A percentile compares a stretch with the other conserved stretches of the same genome.
These are phyloP conservation scores for Criorhina ranunculi DNA, from an alignment of 2,888 invertebrate species.

Conservation along the genomic window DNA sequence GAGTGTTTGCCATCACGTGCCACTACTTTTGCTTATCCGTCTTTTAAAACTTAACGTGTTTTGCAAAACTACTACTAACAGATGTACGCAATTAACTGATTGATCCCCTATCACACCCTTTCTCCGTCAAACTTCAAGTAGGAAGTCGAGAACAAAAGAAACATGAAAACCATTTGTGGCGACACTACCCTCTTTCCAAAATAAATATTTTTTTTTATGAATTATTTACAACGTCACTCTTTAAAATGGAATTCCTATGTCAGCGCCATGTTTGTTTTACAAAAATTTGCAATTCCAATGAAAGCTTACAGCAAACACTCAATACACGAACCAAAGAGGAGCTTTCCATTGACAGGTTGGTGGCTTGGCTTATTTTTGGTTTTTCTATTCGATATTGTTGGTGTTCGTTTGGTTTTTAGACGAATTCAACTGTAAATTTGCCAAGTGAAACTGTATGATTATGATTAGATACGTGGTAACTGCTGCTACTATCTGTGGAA, in stretches of 20 bases:
- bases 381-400: neutral
- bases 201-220: constrained; percentile 11
- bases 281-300: neutral
- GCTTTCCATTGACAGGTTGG: neutral
- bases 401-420: constrained; percentile 8
- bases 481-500: constrained; percentile 79
- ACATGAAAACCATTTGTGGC: neutral
- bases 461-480: constrained; percentile 80
- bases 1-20: constrained; percentile 7
- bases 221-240: constrained; percentile 19
- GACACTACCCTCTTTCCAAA: constrained; percentile 9
- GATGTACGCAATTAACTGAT: neutral
- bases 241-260: neutral
- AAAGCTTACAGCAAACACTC: constrained; percentile 10
- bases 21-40: neutral
- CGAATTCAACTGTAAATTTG: constrained; percentile 49
- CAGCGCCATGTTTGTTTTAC: neutral
- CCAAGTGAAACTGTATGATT: constrained; percentile 80
- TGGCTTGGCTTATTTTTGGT: neutral
- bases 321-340: neutral
- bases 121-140: neutral
- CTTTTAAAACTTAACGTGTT: neutral
- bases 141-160: neutral
- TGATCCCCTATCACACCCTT: neutral
- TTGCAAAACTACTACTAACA: too few relatives aligned